Percentiles rank a stretch among this genome's conserved stretches.
These are phyloP conservation scores for Amblyjoppa fuscipennis DNA, from an alignment of 2,888 invertebrate genomes.

Conservation along the genomic window DNA sequence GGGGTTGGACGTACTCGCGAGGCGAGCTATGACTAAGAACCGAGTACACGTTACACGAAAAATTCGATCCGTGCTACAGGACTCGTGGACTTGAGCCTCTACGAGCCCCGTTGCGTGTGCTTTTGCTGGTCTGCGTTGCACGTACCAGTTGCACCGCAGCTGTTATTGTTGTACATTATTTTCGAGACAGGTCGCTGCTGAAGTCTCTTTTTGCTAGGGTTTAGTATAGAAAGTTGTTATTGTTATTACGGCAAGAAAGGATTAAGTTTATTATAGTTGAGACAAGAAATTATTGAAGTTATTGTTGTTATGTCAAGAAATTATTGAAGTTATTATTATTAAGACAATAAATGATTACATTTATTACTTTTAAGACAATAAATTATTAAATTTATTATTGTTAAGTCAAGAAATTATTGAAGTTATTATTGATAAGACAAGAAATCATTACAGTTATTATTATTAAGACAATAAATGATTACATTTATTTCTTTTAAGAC, in stretches of 20 bases:
- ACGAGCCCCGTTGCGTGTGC: constrained; percentile 1
- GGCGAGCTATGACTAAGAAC: constrained; percentile 78
- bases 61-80: constrained; percentile 55
- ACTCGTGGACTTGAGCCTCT: constrained; percentile 20
- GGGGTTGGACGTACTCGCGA: constrained; percentile 53
- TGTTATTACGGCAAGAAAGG: neutral
- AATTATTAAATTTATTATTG: no score
- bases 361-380: neutral
- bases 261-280: neutral
- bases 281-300: no score
- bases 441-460: neutral
- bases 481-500: neutral
- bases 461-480: neutral
- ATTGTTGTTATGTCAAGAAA: neutral
- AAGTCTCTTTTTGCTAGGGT: neutral
- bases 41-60: constrained; percentile 75
- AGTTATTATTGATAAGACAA: neutral
- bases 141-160: constrained; percentile 27
- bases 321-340: no score
- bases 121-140: neutral
- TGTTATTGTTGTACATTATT: neutral
- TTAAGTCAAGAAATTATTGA: no score
- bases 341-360: neutral
- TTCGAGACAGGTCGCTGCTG: neutral
- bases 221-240: neutral